These are phyloP conservation scores for Bergia sp. DNA, from an alignment of 92 coral and sea anemone genomes.

Conservation along the genomic window DNA sequence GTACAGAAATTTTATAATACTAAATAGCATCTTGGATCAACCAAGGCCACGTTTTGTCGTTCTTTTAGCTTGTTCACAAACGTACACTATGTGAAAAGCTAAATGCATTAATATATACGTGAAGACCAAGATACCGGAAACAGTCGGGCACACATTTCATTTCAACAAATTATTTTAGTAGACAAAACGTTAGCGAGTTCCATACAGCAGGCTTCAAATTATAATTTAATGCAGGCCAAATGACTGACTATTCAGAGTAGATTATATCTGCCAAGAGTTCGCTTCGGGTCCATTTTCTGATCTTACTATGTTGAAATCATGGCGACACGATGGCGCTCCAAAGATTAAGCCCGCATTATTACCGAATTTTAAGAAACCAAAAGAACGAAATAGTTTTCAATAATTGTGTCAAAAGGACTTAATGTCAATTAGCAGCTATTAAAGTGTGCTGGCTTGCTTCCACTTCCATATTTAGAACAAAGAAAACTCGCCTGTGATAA, in stretches of 20 bases:
- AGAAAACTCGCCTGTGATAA: background rate
- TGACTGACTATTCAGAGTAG: slow-evolving; percentile 4
- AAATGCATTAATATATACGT: background rate
- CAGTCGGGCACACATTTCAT: background rate
- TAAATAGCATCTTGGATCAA: background rate
- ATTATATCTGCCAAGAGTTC: slow-evolving; percentile 13
- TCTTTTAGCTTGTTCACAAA: background rate
- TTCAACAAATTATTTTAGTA: background rate
- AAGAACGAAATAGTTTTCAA: slow-evolving; percentile 8
- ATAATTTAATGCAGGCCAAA: slow-evolving; percentile 35
- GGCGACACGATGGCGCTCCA: slow-evolving; percentile 42
- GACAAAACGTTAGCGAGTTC: background rate
- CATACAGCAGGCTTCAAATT: slow-evolving; percentile 7
- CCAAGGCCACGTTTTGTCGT: background rate
- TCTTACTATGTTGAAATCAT: slow-evolving; percentile 27
- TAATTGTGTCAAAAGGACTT: slow-evolving; percentile 24
- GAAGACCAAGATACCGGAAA: background rate
- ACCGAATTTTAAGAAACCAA: slow-evolving; percentile 24
- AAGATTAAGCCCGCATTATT: slow-evolving; percentile 22
- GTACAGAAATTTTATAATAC: no score
- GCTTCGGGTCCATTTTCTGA: background rate
- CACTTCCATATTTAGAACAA: slow-evolving; percentile 1
- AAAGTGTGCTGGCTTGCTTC: slow-evolving; percentile 1
- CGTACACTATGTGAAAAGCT: background rate
- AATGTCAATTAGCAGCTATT: slow-evolving; percentile 43